Conservation (phyloP, 2,888 invertebrate genomes). For the Drosophila kuntzei region DNA sequence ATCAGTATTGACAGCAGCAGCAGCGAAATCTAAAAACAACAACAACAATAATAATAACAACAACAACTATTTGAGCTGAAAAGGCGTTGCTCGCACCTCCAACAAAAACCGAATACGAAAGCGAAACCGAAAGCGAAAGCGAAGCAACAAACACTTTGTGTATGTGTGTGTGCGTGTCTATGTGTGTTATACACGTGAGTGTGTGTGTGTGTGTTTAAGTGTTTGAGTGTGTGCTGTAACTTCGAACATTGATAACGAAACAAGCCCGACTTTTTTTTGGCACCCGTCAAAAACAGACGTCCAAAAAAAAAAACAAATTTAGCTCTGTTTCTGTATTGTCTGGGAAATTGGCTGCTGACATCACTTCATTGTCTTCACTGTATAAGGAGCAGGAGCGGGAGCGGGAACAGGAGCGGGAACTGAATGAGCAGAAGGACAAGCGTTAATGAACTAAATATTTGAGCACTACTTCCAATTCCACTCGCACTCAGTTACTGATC, state of each 20-base stretch:
- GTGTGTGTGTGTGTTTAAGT: constrained; percentile 19
- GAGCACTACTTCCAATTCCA: constrained; percentile 1
- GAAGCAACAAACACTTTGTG: constrained; percentile 48
- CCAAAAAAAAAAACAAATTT: constrained; percentile 22
- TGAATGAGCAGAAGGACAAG: background rate
- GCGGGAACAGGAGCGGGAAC: background rate
- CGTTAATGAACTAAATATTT: constrained; percentile 32
- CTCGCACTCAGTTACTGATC: constrained; percentile 32
- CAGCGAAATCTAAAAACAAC: constrained; percentile 20
- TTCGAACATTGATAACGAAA: constrained; percentile 55
- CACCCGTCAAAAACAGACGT: constrained; percentile 29
- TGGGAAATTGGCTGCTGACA: constrained; percentile 46
- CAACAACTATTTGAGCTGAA: constrained; percentile 41
- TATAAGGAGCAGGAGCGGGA: background rate
- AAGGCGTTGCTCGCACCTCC: constrained; percentile 66
- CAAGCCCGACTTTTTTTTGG: constrained; percentile 59
- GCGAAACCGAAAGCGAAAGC: constrained; percentile 67
- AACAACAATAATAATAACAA: constrained; percentile 22
- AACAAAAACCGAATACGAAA: constrained; percentile 20
- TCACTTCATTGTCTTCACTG: constrained; percentile 43
- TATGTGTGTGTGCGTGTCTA: constrained; percentile 15
- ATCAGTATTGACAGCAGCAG: constrained; percentile 38
- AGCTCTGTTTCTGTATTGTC: constrained; percentile 22
- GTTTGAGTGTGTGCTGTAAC: constrained; percentile 37
- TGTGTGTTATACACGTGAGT: constrained; percentile 7